These are phyloP conservation scores for Sicus ferrugineus DNA, from an alignment of 2,888 invertebrate species.

Conservation along the genomic window DNA sequence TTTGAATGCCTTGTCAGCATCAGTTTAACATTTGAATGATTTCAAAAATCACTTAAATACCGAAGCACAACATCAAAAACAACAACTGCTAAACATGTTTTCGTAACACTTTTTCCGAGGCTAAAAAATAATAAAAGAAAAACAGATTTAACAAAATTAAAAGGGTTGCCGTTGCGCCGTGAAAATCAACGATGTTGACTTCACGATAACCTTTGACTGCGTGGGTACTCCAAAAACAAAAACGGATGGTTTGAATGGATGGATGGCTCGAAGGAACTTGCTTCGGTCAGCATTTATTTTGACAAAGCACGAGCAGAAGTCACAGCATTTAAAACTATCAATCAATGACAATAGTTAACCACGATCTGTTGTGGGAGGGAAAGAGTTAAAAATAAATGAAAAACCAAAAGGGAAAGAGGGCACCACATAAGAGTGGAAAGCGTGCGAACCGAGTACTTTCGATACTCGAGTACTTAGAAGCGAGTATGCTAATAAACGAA, in stretches of 20 bases:
- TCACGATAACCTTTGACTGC: constrained; percentile 32
- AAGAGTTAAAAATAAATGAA: not conserved
- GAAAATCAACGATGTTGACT: constrained; percentile 37
- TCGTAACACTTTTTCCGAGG: constrained; percentile 3
- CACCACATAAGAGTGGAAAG: not conserved
- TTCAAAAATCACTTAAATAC: constrained; percentile 32
- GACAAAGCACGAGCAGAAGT: constrained; percentile 22
- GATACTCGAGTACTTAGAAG: too few relatives aligned
- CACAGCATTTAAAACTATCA: constrained; percentile 47
- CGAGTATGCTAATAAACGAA: too few relatives aligned
- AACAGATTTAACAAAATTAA: constrained; percentile 4
- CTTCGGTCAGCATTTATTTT: not conserved
- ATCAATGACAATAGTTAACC: constrained; percentile 58
- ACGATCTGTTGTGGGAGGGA: not conserved
- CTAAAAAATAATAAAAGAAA: constrained; percentile 1
- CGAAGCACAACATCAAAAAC: not conserved
- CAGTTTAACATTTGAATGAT: constrained; percentile 49
- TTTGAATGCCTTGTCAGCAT: constrained; percentile 62
- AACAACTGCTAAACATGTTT: constrained; percentile 10
- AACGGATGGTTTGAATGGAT: not conserved
- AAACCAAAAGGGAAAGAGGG: not conserved
- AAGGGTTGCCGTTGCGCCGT: constrained; percentile 36
- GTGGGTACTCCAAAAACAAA: not conserved
- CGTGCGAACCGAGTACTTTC: too few relatives aligned
- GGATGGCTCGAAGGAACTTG: constrained; percentile 8